phyloP scores from a whole-genome alignment of 2,797 vertebrate species.

The Gymnoscopelus braueri region DNA sequence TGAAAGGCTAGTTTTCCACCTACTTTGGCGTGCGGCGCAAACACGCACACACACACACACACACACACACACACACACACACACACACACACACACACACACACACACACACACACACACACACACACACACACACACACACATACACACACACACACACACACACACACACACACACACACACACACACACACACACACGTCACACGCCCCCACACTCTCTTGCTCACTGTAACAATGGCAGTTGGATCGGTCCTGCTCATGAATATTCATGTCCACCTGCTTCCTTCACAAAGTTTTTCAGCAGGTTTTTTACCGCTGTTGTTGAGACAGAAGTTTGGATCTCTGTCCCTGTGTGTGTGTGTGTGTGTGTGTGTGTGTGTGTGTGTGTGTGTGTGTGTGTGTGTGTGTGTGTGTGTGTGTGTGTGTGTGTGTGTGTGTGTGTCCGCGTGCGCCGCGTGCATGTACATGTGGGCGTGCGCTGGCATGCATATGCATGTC shows the following conservation, averaged over 20 bases:
- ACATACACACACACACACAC: slow-evolving; percentile 32
- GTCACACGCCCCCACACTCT: background rate
- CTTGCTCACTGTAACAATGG: slow-evolving; percentile 60
- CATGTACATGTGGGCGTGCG: background rate
- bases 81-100: slow-evolving; percentile 30
- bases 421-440: background rate
- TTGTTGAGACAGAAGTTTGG: slow-evolving; percentile 65
- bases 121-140: slow-evolving; percentile 36
- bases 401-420: slow-evolving; percentile 2
- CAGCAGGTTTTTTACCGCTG: slow-evolving; percentile 57
- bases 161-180: slow-evolving; percentile 30
- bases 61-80: slow-evolving; percentile 43
- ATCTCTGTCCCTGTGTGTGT: slow-evolving; percentile 34
- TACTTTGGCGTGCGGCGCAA: slow-evolving; percentile 35
- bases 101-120: slow-evolving; percentile 31
- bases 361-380: slow-evolving; percentile 8
- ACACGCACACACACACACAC: background rate
- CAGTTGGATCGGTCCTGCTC: slow-evolving; percentile 61
- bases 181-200: slow-evolving; percentile 33
- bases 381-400: slow-evolving; percentile 10
- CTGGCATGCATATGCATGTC: too few species aligned
- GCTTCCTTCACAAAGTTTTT: slow-evolving; percentile 71
- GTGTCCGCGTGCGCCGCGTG: background rate
- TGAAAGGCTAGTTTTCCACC: slow-evolving; percentile 70
- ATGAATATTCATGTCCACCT: slow-evolving; percentile 86